Percentiles rank a stretch among this genome's conserved stretches.
Evolutionary conservation across 2,888 invertebrate species (phyloP).

Genomic region (Leucophenga maculata): DNA sequence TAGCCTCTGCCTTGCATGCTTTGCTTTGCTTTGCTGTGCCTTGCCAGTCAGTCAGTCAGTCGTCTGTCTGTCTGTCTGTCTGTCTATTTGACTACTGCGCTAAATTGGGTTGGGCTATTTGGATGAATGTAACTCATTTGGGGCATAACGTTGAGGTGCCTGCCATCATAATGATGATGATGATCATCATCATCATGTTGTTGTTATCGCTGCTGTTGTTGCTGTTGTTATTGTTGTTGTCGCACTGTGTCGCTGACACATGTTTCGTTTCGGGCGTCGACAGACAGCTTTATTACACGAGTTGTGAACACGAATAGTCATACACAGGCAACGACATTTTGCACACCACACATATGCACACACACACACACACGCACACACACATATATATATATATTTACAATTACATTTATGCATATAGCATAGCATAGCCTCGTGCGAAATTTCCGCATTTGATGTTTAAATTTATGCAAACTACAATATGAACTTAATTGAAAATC

Average conservation of each 20-base stretch:
- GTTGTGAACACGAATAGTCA: constrained; percentile 40
- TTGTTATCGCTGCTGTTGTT: constrained; percentile 23
- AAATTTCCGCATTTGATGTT: too few species aligned
- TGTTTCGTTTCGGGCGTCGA: constrained; percentile 51
- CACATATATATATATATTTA: too few species aligned
- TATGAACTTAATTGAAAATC: too few species aligned
- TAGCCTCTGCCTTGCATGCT: constrained; percentile 52
- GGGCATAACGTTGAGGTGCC: too few species aligned
- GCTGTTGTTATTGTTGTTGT: constrained; percentile 46
- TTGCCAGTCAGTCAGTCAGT: too few species aligned
- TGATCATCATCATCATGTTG: not conserved
- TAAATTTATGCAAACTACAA: too few species aligned
- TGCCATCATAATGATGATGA: not conserved
- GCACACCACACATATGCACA: not conserved
- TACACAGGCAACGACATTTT: not conserved
- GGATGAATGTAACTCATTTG: not conserved
- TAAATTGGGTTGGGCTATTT: constrained; percentile 31
- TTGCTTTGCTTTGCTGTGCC: constrained; percentile 62
- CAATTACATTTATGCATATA: too few species aligned
- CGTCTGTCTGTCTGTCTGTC: not conserved
- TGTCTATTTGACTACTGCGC: constrained; percentile 40
- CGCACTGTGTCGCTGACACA: constrained; percentile 59
- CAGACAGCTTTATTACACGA: constrained; percentile 52
- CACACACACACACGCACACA: too few species aligned
- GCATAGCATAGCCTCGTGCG: too few species aligned